Evolutionary conservation across 2,888 invertebrate species (phyloP), one percentile per base, ranked within the genome.

Genomic region (Trachelus troglodyta): DNA sequence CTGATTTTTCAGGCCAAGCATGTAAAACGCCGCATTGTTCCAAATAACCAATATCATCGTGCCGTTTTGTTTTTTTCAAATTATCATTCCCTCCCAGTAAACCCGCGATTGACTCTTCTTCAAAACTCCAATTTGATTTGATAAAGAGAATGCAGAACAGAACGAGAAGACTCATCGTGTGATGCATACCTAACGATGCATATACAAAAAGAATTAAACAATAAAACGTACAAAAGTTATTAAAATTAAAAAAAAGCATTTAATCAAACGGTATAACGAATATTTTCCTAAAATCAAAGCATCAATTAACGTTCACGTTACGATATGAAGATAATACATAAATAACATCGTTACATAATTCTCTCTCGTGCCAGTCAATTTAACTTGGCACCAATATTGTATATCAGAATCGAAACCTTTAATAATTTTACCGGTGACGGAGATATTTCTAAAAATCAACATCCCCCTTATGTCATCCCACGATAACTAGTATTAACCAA

Each of bases 21-120:
- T 85, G 77, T 4, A 89, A 83, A 30, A 79, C 40, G 11, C 83
- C 83, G 74, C 90, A 90, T 79, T 90, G 89, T 34, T 85, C 86
- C 77, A 87, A 81, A 74, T 88, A 83, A 69, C 81, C 81, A 12
- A 77, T 68, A 23, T 80, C 75, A 73, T 77, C 81, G 34, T 83
- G 71, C 34, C 80, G 80, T 74, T 83, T 81, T 68, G 74, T 79
- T 76, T 76, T 56, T 33, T 73, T 75, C 23, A 56, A 15, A 56
- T 15, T 56, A 23, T 9, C 23, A 23, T 56, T 56, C 9, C 15
- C 9, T 56, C 56, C 56, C 9, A 9, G 56, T 23, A 23, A 2
- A 56, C 56, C 9, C 23, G 56, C 23, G 9, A 56, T 23, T 56
- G 56, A 56, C 56, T 56, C 56, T 23, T 23, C 56, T 56, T 56